Evolutionary conservation across 2,797 vertebrate species (phyloP).

Genomic region (Lagodon rhomboides): DNA sequence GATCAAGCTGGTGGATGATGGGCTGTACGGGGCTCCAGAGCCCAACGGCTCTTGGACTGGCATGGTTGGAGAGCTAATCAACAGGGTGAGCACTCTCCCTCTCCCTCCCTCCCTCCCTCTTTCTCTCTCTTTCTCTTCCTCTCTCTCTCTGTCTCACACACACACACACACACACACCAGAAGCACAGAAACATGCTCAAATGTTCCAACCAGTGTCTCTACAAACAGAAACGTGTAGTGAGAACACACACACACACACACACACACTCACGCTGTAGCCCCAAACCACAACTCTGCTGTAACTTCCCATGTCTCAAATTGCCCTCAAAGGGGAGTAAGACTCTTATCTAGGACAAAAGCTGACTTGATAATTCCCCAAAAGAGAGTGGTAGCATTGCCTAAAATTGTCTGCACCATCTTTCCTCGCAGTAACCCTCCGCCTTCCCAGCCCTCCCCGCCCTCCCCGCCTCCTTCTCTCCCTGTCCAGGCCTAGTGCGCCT

Average conservation of each 20-base stretch:
- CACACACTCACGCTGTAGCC: conserved; percentile 52
- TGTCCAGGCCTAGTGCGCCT: conserved; percentile 52
- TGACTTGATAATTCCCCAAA: conserved; percentile 80
- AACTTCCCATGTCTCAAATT: conserved; percentile 77
- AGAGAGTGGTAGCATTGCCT: conserved; percentile 68
- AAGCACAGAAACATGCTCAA: conserved; percentile 41
- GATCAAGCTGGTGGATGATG: conserved; percentile 94
- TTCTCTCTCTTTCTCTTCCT: not conserved
- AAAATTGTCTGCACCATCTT: conserved; percentile 61
- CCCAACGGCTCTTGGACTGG: conserved; percentile 96
- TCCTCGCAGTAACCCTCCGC: conserved; percentile 30
- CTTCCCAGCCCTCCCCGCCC: not conserved
- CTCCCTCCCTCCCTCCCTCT: not conserved
- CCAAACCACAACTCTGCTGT: conserved; percentile 74
- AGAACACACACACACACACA: conserved; percentile 35
- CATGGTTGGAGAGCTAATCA: conserved; percentile 97
- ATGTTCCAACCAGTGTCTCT: conserved; percentile 35
- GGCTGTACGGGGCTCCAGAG: conserved; percentile 93
- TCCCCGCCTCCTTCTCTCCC: conserved; percentile 2
- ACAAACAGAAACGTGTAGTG: conserved; percentile 41
- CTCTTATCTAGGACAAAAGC: conserved; percentile 82
- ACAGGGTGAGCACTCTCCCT: conserved; percentile 86
- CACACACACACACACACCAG: conserved; percentile 24
- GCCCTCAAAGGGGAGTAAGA: conserved; percentile 74
- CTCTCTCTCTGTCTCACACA: conserved; percentile 16